A percentile compares a stretch with the other conserved stretches of the same genome.
Conservation (phyloP, 2,113 vertebrate species). For the Neotragus pygmaeus region DNA sequence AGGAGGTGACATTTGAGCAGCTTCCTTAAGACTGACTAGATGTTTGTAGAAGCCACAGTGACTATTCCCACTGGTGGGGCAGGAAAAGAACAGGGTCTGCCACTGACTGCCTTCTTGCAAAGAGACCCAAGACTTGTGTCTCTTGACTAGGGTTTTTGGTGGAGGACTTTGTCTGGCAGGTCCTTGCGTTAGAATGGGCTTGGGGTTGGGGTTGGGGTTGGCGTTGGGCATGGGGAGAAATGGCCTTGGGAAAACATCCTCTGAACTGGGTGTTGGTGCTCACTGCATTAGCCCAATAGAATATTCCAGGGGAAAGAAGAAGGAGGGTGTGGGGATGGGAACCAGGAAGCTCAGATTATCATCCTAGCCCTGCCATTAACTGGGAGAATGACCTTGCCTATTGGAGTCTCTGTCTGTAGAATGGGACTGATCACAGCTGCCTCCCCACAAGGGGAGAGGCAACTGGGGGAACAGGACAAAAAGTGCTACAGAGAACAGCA, state of each 20-base stretch:
- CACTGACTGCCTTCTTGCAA: not conserved
- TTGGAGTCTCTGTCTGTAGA: not conserved
- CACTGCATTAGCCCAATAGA: not conserved
- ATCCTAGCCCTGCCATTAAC: not conserved
- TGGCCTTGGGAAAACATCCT: not conserved
- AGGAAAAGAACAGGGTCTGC: not conserved
- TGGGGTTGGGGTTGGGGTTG: not conserved
- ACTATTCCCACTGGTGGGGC: not conserved
- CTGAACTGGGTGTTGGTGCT: not conserved
- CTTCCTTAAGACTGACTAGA: not conserved
- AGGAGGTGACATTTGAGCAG: not conserved
- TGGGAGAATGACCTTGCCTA: not conserved
- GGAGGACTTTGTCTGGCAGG: not conserved
- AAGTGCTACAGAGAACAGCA: not conserved
- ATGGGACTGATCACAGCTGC: not conserved
- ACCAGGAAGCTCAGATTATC: not conserved
- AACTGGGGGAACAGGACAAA: not conserved
- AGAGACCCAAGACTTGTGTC: not conserved
- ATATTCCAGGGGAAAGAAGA: not conserved
- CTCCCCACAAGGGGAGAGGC: not conserved
- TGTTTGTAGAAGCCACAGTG: not conserved
- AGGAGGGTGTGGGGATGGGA: not conserved
- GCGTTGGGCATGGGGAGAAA: not conserved
- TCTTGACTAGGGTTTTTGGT: not conserved
- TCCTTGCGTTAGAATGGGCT: not conserved